These are phyloP conservation scores for Trogon melanurus DNA, from an alignment of 2,113 vertebrate species.

Conservation along the genomic window DNA sequence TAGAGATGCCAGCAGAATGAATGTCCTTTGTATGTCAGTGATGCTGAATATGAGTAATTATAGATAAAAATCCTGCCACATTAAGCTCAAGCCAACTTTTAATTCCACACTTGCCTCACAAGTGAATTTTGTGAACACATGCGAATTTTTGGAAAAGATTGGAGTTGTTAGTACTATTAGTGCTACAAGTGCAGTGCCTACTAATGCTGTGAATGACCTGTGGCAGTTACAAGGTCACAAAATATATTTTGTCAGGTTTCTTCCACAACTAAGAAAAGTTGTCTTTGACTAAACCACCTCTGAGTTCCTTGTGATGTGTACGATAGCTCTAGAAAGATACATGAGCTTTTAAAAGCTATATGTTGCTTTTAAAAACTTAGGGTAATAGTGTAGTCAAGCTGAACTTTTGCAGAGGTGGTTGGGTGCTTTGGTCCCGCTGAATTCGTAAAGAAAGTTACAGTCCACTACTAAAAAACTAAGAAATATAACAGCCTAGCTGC, in stretches of 20 bases:
- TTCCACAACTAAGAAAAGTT: background rate
- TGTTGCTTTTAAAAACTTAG: background rate
- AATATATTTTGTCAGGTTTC: background rate
- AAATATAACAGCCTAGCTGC: background rate
- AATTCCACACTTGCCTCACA: background rate
- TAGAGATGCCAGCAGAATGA: background rate
- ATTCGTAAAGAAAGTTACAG: background rate
- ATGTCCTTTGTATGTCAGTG: background rate
- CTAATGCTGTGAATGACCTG: background rate
- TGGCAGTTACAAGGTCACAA: background rate
- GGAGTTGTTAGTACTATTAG: background rate
- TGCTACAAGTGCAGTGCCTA: background rate
- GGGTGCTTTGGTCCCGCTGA: background rate
- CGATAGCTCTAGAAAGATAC: background rate
- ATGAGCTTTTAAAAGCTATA: background rate
- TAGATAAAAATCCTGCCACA: background rate
- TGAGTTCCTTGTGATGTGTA: background rate
- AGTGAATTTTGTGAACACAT: background rate
- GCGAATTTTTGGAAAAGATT: background rate
- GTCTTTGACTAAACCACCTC: background rate
- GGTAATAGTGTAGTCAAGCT: background rate
- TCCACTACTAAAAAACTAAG: background rate
- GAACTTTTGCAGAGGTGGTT: background rate
- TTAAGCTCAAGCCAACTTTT: background rate
- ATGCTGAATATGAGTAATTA: background rate